These are phyloP conservation scores for Vulpes vulpes DNA, from an alignment of 2,113 vertebrate species.

Conservation along the genomic window DNA sequence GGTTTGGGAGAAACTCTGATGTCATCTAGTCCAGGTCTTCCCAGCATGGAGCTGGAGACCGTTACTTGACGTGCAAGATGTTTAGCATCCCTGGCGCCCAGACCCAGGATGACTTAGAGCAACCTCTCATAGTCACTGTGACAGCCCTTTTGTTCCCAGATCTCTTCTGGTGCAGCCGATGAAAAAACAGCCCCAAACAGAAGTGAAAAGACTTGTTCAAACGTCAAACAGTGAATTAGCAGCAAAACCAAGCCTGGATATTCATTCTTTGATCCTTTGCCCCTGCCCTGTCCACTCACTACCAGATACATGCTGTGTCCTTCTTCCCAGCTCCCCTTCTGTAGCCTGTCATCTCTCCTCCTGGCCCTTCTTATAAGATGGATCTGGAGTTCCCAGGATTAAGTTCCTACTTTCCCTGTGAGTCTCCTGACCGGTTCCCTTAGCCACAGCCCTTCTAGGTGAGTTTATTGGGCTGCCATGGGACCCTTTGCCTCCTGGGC, in stretches of 20 bases:
- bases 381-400: background rate
- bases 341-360: background rate
- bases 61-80: background rate
- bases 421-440: background rate
- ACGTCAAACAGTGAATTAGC: background rate
- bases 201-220: constrained; percentile 18
- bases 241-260: background rate
- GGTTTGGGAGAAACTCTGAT: background rate
- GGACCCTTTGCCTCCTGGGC: background rate
- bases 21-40: background rate
- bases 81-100: background rate
- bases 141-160: background rate
- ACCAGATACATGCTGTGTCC: background rate
- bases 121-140: background rate
- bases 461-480: background rate
- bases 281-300: background rate
- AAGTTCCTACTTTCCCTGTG: background rate
- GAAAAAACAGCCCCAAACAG: constrained; percentile 7
- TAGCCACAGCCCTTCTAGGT: background rate
- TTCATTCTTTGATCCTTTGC: background rate
- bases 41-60: background rate
- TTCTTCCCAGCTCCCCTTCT: background rate
- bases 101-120: background rate
- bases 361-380: background rate
- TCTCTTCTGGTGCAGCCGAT: background rate